Conservation (phyloP, 2,888 invertebrate genomes). For the Hypsopygia costalis region DNA sequence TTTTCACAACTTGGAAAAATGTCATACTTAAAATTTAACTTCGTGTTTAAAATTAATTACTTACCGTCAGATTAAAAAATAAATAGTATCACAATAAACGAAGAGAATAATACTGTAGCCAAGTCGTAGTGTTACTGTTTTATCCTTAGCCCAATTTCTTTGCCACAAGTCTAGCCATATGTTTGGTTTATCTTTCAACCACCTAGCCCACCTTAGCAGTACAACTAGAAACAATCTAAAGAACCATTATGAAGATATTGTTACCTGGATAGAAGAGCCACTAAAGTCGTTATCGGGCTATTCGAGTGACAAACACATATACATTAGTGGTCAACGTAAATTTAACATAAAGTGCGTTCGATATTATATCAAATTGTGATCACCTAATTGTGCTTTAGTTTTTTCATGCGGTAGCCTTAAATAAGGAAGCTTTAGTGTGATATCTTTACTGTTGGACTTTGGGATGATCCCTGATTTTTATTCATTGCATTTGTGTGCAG, state of each 20-base stretch:
- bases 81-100: too few species aligned
- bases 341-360: constrained; percentile 31
- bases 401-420: constrained; percentile 25
- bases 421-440: neutral
- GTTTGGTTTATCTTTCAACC: too few species aligned
- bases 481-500: neutral
- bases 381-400: constrained; percentile 16
- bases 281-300: constrained; percentile 98
- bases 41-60: too few species aligned
- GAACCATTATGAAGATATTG: constrained; percentile 50
- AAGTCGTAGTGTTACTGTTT: too few species aligned
- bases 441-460: constrained; percentile 8
- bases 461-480: neutral
- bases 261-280: constrained; percentile 97
- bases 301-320: constrained; percentile 85
- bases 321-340: constrained; percentile 65
- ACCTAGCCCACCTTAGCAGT: too few species aligned
- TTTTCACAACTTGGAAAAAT: too few species aligned
- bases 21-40: too few species aligned
- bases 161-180: too few species aligned
- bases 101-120: too few species aligned
- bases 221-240: constrained; percentile 30
- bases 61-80: too few species aligned
- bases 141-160: too few species aligned
- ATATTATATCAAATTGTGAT: constrained; percentile 24